Evolutionary conservation across 2,888 invertebrate genomes (phyloP).

Genomic region (Meteorus colon): DNA sequence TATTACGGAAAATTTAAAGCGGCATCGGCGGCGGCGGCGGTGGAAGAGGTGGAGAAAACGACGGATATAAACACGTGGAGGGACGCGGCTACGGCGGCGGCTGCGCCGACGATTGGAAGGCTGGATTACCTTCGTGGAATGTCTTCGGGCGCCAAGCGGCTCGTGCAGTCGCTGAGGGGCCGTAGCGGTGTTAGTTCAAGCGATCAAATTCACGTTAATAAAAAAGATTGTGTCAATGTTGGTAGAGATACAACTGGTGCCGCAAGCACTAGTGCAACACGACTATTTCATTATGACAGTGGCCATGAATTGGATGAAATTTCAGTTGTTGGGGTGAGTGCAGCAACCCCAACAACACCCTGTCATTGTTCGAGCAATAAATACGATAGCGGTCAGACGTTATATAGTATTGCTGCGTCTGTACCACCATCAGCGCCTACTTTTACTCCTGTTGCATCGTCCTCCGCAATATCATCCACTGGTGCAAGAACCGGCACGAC

Average conservation of each 20-base stretch:
- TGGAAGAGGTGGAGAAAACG: constrained; percentile 13
- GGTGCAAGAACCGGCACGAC: constrained; percentile 18
- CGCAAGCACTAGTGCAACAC: constrained; percentile 69
- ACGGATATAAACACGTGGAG: constrained; percentile 34
- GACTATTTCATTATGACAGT: constrained; percentile 71
- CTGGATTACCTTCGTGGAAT: constrained; percentile 73
- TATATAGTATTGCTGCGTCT: constrained; percentile 70
- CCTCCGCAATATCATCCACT: constrained; percentile 28
- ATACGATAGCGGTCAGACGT: constrained; percentile 73
- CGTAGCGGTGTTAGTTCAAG: constrained; percentile 62
- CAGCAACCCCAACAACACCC: constrained; percentile 71
- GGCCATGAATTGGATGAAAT: constrained; percentile 75
- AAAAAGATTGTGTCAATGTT: constrained; percentile 52
- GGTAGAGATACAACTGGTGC: constrained; percentile 61
- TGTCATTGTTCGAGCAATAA: constrained; percentile 70
- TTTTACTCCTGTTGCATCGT: constrained; percentile 18
- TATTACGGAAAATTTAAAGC: background rate
- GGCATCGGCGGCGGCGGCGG: background rate
- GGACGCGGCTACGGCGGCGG: constrained; percentile 47
- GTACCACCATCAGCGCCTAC: constrained; percentile 69
- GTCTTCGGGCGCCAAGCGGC: constrained; percentile 73
- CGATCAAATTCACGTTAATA: constrained; percentile 54
- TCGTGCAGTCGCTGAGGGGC: constrained; percentile 73
- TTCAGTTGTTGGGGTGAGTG: constrained; percentile 72
- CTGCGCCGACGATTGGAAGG: constrained; percentile 61